Evolutionary conservation across 2,113 vertebrate genomes (phyloP), one percentile per base, ranked within the genome.

Genomic region (Ochotona curzoniae): DNA sequence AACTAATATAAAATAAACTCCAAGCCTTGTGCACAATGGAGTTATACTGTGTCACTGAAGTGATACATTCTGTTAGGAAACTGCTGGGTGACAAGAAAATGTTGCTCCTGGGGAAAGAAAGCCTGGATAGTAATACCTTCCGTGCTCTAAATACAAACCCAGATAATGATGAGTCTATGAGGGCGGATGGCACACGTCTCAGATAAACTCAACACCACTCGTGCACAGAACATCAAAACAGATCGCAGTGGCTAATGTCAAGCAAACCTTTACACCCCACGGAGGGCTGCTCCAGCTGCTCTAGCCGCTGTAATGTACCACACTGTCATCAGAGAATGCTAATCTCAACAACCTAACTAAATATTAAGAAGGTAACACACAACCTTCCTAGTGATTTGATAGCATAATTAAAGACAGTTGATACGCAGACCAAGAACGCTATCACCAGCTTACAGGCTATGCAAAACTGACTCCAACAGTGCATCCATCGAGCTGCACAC

Each of bases 321-420:
- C 63, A 66, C 49, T 80, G 82, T 79, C 28, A 51, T 49, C n/a
- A 94, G 54, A 66, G 49, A 63, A 93, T 60, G 38, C 4, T 75
- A 30, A 87, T 91, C 95, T 75, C 1, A 71, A 81, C 95, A 91
- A 94, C 61, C 26, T 83, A 96, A 94, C 95, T 95, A 94, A 91
- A 89, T 87, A 84, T 93, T 92, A 96, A 94, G 76, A 90, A 17
- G 26, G 83, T 23, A 88, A 32, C n/a, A 26, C 26, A 85, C 30
- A 94, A 74, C 28, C 7, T 91, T 96, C 78, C 21, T 89, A 92
- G 14, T 95, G 89, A 87, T 83, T 17, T 95, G 91, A 93, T 80
- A 90, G 14, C 49, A 30, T 91, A 78, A 89, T 94, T 35, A 28
- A 82, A 90, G 44, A 67, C 63, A 85, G 79, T 60, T 69, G 89